Conservation (phyloP, 2,113 vertebrate species). For the Forbesichthys agassizii region DNA sequence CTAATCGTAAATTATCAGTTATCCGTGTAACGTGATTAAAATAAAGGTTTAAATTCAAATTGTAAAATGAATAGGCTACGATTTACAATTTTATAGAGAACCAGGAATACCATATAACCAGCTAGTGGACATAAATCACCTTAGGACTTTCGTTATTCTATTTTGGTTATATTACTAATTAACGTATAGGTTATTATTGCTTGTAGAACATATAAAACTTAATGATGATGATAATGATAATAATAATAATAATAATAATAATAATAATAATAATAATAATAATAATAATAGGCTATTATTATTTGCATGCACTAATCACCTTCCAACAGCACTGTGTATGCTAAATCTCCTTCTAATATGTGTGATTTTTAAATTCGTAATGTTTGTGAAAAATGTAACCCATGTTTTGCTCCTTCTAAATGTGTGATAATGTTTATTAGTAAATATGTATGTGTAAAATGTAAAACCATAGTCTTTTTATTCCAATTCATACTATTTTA, state of each 20-base stretch:
- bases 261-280: neutral
- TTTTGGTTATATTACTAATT: too few species aligned
- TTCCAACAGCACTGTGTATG: too few species aligned
- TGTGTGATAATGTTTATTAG: too few species aligned
- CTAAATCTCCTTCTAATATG: too few species aligned
- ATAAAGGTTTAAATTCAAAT: conserved; percentile 51
- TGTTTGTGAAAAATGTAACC: too few species aligned
- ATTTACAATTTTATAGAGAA: conserved; percentile 10
- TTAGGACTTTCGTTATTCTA: neutral
- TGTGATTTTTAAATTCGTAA: too few species aligned
- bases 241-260: neutral
- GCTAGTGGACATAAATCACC: neutral
- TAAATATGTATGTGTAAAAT: too few species aligned
- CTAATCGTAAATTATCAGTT: conserved; percentile 33
- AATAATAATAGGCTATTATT: too few species aligned
- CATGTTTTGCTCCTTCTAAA: too few species aligned
- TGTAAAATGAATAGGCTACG: conserved; percentile 9
- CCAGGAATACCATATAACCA: neutral
- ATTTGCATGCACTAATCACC: too few species aligned
- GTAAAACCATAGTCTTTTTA: too few species aligned
- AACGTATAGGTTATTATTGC: neutral
- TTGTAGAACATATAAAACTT: neutral
- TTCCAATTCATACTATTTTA: too few species aligned
- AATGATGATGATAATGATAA: neutral
- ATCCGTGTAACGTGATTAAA: conserved; percentile 46